phyloP scores from a whole-genome alignment of 92 coral and sea anemone species.

The Scolanthus callimorphus region DNA sequence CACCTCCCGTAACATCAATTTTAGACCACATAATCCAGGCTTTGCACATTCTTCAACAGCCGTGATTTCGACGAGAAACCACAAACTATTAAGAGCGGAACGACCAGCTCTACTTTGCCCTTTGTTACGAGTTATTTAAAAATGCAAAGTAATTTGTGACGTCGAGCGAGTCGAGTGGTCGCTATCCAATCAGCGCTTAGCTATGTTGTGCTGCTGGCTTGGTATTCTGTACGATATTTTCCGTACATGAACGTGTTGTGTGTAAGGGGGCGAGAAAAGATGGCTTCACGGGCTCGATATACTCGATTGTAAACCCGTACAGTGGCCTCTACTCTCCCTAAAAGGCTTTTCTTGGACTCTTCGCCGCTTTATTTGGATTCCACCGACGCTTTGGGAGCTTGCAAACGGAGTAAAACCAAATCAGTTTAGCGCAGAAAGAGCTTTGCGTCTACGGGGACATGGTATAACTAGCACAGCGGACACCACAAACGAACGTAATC shows the following conservation, averaged over 20 bases:
- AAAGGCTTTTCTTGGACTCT: too few species aligned
- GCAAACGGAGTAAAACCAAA: too few species aligned
- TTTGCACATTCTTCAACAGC: too few species aligned
- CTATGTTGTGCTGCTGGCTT: slow-evolving; percentile 59
- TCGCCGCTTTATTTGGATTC: too few species aligned
- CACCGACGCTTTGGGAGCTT: too few species aligned
- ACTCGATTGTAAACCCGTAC: not conserved
- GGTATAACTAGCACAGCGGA: not conserved
- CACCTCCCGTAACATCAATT: too few species aligned
- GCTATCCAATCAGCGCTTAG: slow-evolving; percentile 72
- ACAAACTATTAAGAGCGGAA: too few species aligned
- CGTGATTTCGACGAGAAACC: too few species aligned
- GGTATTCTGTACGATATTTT: not conserved
- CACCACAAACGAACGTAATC: slow-evolving; percentile 5
- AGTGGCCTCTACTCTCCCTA: too few species aligned
- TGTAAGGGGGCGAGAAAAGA: not conserved
- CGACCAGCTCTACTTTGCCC: slow-evolving; percentile 7
- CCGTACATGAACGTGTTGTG: not conserved
- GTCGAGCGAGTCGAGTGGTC: slow-evolving; percentile 49
- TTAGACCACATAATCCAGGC: too few species aligned
- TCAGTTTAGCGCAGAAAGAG: too few species aligned
- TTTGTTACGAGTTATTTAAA: slow-evolving; percentile 25
- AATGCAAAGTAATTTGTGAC: slow-evolving; percentile 86
- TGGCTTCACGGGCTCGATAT: not conserved
- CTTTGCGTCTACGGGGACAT: not conserved